Evolutionary conservation across 2,113 vertebrate genomes (phyloP).

Genomic region (Eublepharis macularius): DNA sequence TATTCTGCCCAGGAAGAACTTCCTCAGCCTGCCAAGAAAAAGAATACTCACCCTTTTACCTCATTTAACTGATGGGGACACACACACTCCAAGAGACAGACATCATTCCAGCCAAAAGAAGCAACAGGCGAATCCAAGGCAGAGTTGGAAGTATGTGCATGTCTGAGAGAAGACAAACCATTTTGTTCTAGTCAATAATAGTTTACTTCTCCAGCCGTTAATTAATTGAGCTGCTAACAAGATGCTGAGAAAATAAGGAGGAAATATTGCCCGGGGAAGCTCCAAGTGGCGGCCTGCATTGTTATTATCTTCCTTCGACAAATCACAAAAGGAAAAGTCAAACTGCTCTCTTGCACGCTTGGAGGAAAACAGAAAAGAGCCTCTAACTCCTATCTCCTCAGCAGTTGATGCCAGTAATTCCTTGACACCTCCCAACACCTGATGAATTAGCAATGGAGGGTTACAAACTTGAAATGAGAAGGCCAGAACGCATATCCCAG

Average conservation of each 20-base stretch:
- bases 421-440: constrained; percentile 33
- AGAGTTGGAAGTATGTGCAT: background rate
- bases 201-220: background rate
- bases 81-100: background rate
- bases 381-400: rapidly evolving
- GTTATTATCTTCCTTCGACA: constrained; percentile 19
- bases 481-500: constrained; percentile 42
- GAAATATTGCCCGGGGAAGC: constrained; percentile 47
- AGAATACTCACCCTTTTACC: background rate
- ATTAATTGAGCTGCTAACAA: constrained; percentile 53
- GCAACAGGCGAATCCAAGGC: rapidly evolving
- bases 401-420: constrained; percentile 29
- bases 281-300: background rate
- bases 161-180: background rate
- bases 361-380: background rate
- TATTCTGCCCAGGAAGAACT: background rate
- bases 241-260: constrained; percentile 49
- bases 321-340: background rate
- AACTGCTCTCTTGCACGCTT: constrained; percentile 14
- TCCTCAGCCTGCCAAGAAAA: background rate
- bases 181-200: background rate
- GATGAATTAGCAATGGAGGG: constrained; percentile 41
- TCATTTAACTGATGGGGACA: background rate
- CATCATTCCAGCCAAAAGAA: background rate
- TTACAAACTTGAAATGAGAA: constrained; percentile 8